A percentile compares a stretch with the other conserved stretches of the same genome.
These are phyloP conservation scores for Pomatostomus ruficeps DNA, from an alignment of 2,113 vertebrate genomes.

Conservation along the genomic window DNA sequence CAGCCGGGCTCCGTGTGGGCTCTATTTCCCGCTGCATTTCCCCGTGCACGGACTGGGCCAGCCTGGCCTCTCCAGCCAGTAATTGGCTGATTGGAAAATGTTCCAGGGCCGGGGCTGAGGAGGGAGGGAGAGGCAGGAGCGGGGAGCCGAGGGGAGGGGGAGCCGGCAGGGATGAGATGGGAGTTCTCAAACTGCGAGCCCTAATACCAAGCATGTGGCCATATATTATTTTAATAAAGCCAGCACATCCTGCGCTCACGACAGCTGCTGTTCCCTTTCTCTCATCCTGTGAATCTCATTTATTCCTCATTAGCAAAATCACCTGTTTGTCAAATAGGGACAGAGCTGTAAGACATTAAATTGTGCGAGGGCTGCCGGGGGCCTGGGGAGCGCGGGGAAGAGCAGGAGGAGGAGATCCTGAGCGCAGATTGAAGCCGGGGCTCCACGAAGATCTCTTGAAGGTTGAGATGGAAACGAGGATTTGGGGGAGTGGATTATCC, in stretches of 20 bases:
- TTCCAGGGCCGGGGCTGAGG: neutral
- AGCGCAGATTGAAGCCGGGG: neutral
- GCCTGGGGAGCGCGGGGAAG: neutral
- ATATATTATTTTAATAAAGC: constrained; percentile 76
- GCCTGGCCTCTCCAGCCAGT: constrained; percentile 19
- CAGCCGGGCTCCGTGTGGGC: neutral
- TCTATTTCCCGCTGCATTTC: neutral
- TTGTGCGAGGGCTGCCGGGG: constrained; percentile 23
- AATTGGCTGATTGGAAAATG: constrained; percentile 36
- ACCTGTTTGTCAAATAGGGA: constrained; percentile 81
- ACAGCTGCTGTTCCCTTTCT: constrained; percentile 74
- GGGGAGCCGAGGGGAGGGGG: neutral
- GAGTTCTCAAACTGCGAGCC: constrained; percentile 47
- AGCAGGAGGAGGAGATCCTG: neutral
- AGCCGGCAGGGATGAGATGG: neutral
- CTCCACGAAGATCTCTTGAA: constrained; percentile 10
- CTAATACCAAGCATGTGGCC: constrained; percentile 69
- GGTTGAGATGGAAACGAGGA: neutral
- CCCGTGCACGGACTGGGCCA: constrained; percentile 12
- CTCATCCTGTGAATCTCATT: constrained; percentile 73
- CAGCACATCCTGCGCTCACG: constrained; percentile 64
- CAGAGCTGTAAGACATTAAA: constrained; percentile 71
- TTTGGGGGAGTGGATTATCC: neutral
- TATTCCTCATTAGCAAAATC: constrained; percentile 80
- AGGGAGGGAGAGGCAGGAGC: neutral